A percentile compares a stretch with the other conserved stretches of the same genome.
Evolutionary conservation across 2,113 vertebrate genomes (phyloP).

Genomic region (Cochlearius cochlearius): DNA sequence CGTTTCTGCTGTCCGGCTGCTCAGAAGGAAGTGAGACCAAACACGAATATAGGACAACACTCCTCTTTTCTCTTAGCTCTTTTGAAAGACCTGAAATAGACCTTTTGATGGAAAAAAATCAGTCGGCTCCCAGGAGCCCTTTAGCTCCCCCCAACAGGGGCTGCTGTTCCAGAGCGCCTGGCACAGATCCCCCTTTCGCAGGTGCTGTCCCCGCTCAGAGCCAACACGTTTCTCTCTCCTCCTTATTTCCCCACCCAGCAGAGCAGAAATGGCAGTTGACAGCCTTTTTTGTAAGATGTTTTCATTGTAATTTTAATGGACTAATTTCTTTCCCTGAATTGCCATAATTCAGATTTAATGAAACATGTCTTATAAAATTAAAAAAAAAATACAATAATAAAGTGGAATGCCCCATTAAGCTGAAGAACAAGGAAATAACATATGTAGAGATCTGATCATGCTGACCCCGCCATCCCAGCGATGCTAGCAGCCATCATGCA

Average conservation of each 20-base stretch:
- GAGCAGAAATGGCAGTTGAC: conserved; percentile 38
- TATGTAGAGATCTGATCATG: background rate
- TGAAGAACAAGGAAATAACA: conserved; percentile 54
- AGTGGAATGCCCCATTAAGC: conserved; percentile 58
- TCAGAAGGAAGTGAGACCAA: background rate
- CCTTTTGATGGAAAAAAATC: background rate
- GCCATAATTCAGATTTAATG: conserved; percentile 71
- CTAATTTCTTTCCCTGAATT: conserved; percentile 63
- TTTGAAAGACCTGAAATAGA: background rate
- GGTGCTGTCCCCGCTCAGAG: background rate
- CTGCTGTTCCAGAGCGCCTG: background rate
- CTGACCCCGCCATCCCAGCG: background rate
- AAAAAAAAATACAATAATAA: conserved; percentile 45
- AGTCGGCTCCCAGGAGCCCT: background rate
- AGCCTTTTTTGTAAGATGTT: conserved; percentile 49
- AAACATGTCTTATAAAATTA: conserved; percentile 67
- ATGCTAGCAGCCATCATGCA: background rate
- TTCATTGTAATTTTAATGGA: conserved; percentile 65
- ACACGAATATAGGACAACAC: rapidly evolving
- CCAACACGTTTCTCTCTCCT: background rate
- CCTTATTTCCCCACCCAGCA: conserved; percentile 3
- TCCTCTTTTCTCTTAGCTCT: background rate
- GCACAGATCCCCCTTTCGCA: background rate
- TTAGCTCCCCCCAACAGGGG: rapidly evolving
- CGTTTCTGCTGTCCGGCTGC: background rate